Base-by-base conservation (phyloP, 2,888 invertebrate genomes). In the Pammene fasciana region DNA sequence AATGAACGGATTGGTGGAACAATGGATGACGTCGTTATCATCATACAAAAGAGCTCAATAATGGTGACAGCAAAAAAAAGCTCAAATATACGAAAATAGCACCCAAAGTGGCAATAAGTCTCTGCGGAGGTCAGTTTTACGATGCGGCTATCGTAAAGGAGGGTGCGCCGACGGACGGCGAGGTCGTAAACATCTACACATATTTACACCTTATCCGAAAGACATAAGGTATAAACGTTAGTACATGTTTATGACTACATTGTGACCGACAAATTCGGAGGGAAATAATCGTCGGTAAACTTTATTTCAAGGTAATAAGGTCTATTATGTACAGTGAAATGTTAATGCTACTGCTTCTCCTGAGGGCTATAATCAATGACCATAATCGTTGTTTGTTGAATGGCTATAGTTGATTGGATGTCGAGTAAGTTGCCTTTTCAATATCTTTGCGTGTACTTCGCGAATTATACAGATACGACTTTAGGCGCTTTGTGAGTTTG, bases 91-190 rank as follows among this genome's bases (percentile, higher is more conserved):
- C 26, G 60, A 60, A 60, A 48, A 13, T 36, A 48, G 60, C 46
- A 34, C 46, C 16, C 34, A 48, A 60, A 45, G 45, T 36, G 26
- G 57, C 57, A 45, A 59, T 59, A 59, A 59, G n/a, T 18, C 57
- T 60, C 48, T 10, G 60, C 26, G 26, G 45, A 18, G 45, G 60
- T 60, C 60, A 60, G 34, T 48, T 46, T 60, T 60, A 60, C 46
- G 46, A 56, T 14, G 36, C 36, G 11, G 5, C 43, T 11, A 50
- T 54, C 52, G 52, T 52, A 52, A 52, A 52, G 16, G n/a, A 36
- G 54, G 54, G 54, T 54, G 54, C 54, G 54, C 5, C 54, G 46
- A 8, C 46, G 10, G 13, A 38, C 38, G 9, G 5, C 45, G 0
- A 11, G 6, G 7, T 52, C 26, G 13, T 13, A 52, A 52, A 52